Base-by-base conservation (phyloP, 2,888 invertebrate species). In the Caenorhabditis sinica region DNA sequence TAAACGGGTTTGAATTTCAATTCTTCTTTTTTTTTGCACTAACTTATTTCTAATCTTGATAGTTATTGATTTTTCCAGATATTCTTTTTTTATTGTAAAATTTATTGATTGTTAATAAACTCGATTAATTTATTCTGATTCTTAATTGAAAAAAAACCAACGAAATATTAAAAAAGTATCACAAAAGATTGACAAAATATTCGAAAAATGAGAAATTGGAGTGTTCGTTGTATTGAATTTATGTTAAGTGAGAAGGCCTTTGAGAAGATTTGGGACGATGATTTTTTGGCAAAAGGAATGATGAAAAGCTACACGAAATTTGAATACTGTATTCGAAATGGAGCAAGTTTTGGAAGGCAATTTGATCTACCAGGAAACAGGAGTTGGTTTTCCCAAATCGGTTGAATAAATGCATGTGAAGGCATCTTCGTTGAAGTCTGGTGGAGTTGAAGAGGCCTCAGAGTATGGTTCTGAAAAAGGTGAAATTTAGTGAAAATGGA, bases 351-450 rank as follows among this genome's bases (percentile, higher is more conserved):
- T 56, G 15, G 20, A 28, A 25, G 5, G 9, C 56, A 40, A 13
- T 49, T 17, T 23, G 15, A 28, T 23, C 74, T 71, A 81, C 85
- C 85, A 85, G 4, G 80, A 68, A 25, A 85, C 74, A 8, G 85
- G 85, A 36, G 84, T 84, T 49, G 75, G 66, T 45, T 82, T 85
- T 25, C 69, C 75, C 43, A 82, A 33, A 53, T 85, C 85, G 4
- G 76, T 77, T 15, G 79, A 80, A 56, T 85, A 85, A 20, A 85
- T 85, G 53, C 85, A 85, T 0, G 85, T 73, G 45, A 85, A 85
- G 1, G 80, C 77, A 60, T 66, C 80, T 40, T 82, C 82, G 51
- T 36, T 51, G 56, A 77, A 85, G 0, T 85, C 85, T 8, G 85
- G 76, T 2, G 85, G 83, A 9, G 83, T 83, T 23, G 83, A 63